A percentile compares a stretch with the other conserved stretches of the same genome.
Evolutionary conservation across 2,797 vertebrate genomes (phyloP).

Genomic region (Simalia tracyae): DNA sequence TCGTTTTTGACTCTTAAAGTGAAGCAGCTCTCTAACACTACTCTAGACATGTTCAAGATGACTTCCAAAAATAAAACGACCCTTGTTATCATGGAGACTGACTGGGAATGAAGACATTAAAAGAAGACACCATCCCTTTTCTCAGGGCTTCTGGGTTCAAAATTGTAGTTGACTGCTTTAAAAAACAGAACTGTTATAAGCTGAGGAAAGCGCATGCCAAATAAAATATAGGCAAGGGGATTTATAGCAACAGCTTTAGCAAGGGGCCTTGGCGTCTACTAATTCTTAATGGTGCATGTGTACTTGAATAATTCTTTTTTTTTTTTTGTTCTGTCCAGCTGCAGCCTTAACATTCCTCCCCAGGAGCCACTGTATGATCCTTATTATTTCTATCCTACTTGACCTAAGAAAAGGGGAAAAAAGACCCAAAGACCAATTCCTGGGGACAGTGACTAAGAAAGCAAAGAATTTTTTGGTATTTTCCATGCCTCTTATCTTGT

Average conservation of each 20-base stretch:
- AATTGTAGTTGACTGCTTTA: constrained; percentile 50
- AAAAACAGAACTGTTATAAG: constrained; percentile 52
- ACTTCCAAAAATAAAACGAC: constrained; percentile 23
- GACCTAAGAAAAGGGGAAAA: background rate
- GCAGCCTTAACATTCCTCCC: constrained; percentile 22
- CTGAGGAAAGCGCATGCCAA: constrained; percentile 53
- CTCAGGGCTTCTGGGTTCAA: background rate
- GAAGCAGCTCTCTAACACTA: constrained; percentile 6
- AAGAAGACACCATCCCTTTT: constrained; percentile 5
- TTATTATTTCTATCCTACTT: background rate
- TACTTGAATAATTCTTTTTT: constrained; percentile 14
- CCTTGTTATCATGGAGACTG: background rate
- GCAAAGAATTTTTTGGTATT: background rate
- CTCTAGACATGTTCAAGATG: constrained; percentile 33
- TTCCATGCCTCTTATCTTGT: constrained; percentile 19
- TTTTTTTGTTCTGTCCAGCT: constrained; percentile 36
- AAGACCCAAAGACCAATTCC: background rate
- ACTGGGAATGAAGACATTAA: constrained; percentile 37
- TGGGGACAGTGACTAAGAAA: background rate
- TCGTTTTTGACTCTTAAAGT: constrained; percentile 24
- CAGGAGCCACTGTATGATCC: rapidly evolving
- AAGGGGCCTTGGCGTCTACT: constrained; percentile 49
- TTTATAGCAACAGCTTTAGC: constrained; percentile 50
- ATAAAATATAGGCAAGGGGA: constrained; percentile 51
- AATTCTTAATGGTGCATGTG: constrained; percentile 37